Conservation (phyloP, 92 coral and sea anemone genomes). For the Phenganax stokvisi region DNA sequence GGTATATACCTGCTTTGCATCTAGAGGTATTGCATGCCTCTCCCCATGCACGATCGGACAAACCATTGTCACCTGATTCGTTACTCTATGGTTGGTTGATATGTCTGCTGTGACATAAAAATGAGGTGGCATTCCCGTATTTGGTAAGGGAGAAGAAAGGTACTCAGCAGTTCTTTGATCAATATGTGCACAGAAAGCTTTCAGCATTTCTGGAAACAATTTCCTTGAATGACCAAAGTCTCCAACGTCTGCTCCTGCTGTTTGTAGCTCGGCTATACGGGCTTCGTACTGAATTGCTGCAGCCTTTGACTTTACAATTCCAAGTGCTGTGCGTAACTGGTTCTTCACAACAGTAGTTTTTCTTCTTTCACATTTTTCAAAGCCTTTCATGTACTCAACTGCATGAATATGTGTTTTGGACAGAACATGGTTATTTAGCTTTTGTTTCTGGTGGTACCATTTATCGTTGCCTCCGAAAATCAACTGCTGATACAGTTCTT, state of each 20-base stretch:
- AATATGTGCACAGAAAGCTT: slow-evolving; percentile 9
- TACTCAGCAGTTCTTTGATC: background rate
- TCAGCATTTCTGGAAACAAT: background rate
- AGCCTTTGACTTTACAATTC: slow-evolving; percentile 15
- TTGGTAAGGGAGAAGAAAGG: slow-evolving; percentile 3
- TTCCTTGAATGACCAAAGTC: slow-evolving; percentile 7
- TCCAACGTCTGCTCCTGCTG: slow-evolving; percentile 10
- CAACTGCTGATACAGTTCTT: slow-evolving; percentile 3
- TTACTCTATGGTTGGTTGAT: slow-evolving; percentile 1
- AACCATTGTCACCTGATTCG: slow-evolving; percentile 11
- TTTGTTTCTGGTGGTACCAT: slow-evolving; percentile 14
- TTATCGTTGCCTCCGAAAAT: background rate
- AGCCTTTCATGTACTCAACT: too few relatives aligned
- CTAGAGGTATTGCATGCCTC: background rate
- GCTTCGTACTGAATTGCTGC: slow-evolving; percentile 8
- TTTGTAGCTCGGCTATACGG: slow-evolving; percentile 3
- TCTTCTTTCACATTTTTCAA: background rate
- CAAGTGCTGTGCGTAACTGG: slow-evolving; percentile 8
- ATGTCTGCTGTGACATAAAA: slow-evolving; percentile 13
- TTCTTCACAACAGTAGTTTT: slow-evolving; percentile 3
- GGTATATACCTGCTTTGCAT: background rate
- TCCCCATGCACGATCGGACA: slow-evolving; percentile 9
- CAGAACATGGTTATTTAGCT: too few relatives aligned
- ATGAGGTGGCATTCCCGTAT: slow-evolving; percentile 22
- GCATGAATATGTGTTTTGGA: too few relatives aligned